phyloP scores from a whole-genome alignment of 2,113 vertebrate species.

The Phalacrocorax brasilianus region DNA sequence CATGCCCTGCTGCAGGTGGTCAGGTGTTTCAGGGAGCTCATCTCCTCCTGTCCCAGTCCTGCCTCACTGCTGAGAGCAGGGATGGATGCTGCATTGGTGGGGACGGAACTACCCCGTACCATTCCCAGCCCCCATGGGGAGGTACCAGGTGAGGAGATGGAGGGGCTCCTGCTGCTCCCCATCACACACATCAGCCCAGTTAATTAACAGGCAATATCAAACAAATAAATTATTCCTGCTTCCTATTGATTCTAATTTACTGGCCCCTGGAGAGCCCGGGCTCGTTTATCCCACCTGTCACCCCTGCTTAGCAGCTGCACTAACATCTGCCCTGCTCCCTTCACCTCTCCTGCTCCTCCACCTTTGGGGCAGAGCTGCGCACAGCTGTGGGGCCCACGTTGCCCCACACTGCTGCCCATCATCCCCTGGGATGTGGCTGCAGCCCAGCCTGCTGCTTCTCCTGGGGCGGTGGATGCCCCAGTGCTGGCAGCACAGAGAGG shows the following conservation, averaged over 20 bases:
- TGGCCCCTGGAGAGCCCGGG: conserved; percentile 10
- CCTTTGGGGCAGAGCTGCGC: not conserved
- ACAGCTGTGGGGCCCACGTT: accelerated
- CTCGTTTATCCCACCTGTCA: conserved; percentile 55
- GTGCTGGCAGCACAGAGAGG: not conserved
- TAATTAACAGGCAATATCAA: conserved; percentile 54
- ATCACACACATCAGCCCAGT: conserved; percentile 33
- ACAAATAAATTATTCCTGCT: conserved; percentile 66
- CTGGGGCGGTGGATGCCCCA: accelerated
- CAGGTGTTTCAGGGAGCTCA: accelerated
- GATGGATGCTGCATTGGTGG: accelerated
- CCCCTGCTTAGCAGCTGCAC: conserved; percentile 21
- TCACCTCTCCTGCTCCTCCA: not conserved
- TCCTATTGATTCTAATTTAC: conserved; percentile 65
- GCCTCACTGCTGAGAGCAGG: not conserved
- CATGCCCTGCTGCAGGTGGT: accelerated
- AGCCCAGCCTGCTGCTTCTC: not conserved
- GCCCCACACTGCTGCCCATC: not conserved
- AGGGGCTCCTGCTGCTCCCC: not conserved
- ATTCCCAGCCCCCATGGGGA: not conserved
- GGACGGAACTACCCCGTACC: accelerated
- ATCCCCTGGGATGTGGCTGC: not conserved
- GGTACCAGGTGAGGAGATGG: not conserved
- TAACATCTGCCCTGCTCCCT: conserved; percentile 23
- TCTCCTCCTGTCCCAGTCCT: not conserved